Base-by-base conservation (phyloP, 2,888 invertebrate genomes). In the Villa cingulata region DNA sequence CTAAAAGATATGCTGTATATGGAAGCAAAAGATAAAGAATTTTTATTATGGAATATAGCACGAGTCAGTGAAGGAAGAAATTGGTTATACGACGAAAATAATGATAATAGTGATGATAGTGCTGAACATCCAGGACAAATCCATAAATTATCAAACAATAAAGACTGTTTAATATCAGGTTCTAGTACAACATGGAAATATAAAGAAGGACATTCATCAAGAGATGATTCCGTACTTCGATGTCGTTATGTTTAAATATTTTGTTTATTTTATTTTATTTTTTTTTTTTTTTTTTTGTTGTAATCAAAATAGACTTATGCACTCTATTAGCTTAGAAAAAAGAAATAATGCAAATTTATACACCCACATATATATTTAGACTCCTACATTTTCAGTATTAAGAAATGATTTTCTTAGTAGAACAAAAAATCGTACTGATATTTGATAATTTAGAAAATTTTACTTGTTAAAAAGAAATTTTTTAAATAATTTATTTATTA, bases 1-100 rank as follows among this genome's bases (percentile, higher is more conserved):
- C 68, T 83, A 51, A 71, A 79, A 1, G 74, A 76, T 47, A 80
- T 83, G 79, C 65, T 83, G 54, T 65, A 75, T 41, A 70, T 80
- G 57, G 80, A 81, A 57, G 76, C 80, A 1, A 75, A 75, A 58
- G 83, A 84, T 59, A 83, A 82, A 62, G 79, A 82, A 59, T 83
- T 79, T 68, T 69, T 83, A 48, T 70, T 83, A 20, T 65, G 72
- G 41, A 75, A 76, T 60, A 80, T 82, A 54, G 66, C 74, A 15
- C 74, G 74, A 56, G 74, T 78, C 15, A 73, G 77, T 29, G 74
- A 76, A 51, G 72, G 80, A 42, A 53, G 55, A 76, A 60, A 60
- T 59, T 63, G 58, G 56, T 37, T 55, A 44, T 55, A 54, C n/a
- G 53, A 55, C 27, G 51, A 56, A 3, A 54, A 54, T 10, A 49